Conservation (phyloP, 2,797 vertebrate species). For the Erethizon dorsatum region DNA sequence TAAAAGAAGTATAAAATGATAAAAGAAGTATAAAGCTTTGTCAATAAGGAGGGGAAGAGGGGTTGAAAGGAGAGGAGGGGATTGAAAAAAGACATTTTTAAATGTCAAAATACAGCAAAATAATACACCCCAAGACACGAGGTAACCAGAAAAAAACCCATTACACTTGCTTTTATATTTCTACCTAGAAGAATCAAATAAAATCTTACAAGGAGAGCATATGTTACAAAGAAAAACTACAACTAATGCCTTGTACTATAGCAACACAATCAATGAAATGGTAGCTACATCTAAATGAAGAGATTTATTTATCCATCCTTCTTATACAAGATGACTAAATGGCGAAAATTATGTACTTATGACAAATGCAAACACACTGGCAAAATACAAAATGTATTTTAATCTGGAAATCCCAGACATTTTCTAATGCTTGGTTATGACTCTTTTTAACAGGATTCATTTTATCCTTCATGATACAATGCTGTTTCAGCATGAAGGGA, state of each 20-base stretch:
- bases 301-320: neutral
- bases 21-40: neutral
- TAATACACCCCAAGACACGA: neutral
- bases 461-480: slow-evolving; percentile 81
- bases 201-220: neutral
- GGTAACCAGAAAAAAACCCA: slow-evolving; percentile 59
- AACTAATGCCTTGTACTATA: neutral
- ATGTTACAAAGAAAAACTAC: slow-evolving; percentile 54
- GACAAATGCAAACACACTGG: slow-evolving; percentile 2
- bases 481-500: slow-evolving; percentile 79
- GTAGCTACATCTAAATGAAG: slow-evolving; percentile 29
- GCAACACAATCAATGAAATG: neutral
- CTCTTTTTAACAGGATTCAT: slow-evolving; percentile 78
- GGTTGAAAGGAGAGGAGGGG: neutral
- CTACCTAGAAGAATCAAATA: slow-evolving; percentile 19
- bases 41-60: neutral
- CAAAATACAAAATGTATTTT: slow-evolving; percentile 63
- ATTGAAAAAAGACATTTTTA: neutral
- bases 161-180: slow-evolving; percentile 14
- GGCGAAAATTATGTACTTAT: slow-evolving; percentile 16
- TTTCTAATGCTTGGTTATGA: slow-evolving; percentile 72
- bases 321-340: slow-evolving; percentile 61
- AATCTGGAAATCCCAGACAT: slow-evolving; percentile 70
- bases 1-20: neutral
- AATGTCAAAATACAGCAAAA: neutral